These are phyloP conservation scores for Nesidiocoris tenuis DNA, from an alignment of 2,888 invertebrate species.

Conservation along the genomic window DNA sequence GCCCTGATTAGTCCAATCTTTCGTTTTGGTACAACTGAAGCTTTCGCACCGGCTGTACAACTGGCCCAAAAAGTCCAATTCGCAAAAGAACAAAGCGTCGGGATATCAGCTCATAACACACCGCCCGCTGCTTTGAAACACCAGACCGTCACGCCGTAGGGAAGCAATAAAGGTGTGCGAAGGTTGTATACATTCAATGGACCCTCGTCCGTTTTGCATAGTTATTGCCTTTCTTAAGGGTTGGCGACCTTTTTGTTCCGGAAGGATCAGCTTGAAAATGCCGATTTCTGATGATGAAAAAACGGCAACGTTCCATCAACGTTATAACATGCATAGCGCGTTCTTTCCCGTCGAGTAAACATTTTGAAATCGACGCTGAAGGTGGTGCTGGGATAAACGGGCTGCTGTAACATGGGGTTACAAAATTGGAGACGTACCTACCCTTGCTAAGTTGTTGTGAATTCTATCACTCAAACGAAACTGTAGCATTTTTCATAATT, in stretches of 20 bases:
- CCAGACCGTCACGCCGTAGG: conserved; percentile 15
- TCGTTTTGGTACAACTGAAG: no score
- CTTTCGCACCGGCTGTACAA: no score
- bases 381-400: no score
- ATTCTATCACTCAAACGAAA: no score
- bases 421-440: no score
- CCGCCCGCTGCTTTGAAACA: conserved; percentile 1
- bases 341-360: neutral
- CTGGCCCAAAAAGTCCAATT: no score
- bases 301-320: neutral
- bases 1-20: no score
- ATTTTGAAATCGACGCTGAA: no score
- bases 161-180: conserved; percentile 36
- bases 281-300: conserved; percentile 13
- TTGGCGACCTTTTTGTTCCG: neutral
- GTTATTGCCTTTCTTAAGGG: conserved; percentile 35
- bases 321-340: neutral
- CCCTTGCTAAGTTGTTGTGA: no score
- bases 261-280: neutral
- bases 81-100: conserved; percentile 1
- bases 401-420: no score
- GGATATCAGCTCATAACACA: conserved; percentile 25
- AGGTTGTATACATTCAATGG: conserved; percentile 35
- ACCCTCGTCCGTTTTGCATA: conserved; percentile 34
- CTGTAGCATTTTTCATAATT: no score